Evolutionary conservation across 2,113 vertebrate species (phyloP).

Genomic region (Lepisosteus osseus): DNA sequence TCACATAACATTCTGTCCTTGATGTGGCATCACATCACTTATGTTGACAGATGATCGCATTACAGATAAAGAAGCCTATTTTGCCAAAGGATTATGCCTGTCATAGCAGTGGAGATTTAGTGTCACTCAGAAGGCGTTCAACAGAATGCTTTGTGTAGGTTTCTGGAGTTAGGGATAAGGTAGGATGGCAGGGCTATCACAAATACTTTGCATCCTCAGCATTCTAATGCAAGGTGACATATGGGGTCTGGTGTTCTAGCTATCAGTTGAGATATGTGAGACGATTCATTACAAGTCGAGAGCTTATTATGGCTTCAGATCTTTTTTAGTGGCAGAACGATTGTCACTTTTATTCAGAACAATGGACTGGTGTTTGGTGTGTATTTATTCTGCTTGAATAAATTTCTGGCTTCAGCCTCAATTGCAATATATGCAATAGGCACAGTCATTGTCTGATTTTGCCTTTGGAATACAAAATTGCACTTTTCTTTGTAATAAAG

Average conservation of each 20-base stretch:
- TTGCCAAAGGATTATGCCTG: conserved; percentile 59
- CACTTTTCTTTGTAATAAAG: too few species aligned
- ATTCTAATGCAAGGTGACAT: conserved; percentile 44
- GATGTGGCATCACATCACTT: conserved; percentile 44
- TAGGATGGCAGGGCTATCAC: conserved; percentile 49
- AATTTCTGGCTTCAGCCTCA: not conserved
- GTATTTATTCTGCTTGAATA: conserved; percentile 5
- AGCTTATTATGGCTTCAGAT: conserved; percentile 9
- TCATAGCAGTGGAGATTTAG: conserved; percentile 50
- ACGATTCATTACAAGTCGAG: conserved; percentile 8
- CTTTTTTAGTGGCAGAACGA: not conserved
- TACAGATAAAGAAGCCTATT: conserved; percentile 53
- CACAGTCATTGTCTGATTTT: too few species aligned
- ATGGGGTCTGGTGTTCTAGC: not conserved
- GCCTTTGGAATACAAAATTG: too few species aligned
- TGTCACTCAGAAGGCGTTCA: conserved; percentile 45
- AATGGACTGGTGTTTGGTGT: not conserved
- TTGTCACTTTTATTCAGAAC: conserved; percentile 13
- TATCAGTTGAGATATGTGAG: conserved; percentile 2
- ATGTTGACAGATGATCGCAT: conserved; percentile 49
- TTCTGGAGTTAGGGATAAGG: conserved; percentile 40
- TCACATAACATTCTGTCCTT: conserved; percentile 42
- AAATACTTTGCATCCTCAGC: conserved; percentile 36
- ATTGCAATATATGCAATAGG: too few species aligned
- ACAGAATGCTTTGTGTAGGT: conserved; percentile 40